These are phyloP conservation scores for Cladorhizidae sp. DNA, from an alignment of 37 sponge, comb jelly and placozoan species.

Conservation along the genomic window DNA sequence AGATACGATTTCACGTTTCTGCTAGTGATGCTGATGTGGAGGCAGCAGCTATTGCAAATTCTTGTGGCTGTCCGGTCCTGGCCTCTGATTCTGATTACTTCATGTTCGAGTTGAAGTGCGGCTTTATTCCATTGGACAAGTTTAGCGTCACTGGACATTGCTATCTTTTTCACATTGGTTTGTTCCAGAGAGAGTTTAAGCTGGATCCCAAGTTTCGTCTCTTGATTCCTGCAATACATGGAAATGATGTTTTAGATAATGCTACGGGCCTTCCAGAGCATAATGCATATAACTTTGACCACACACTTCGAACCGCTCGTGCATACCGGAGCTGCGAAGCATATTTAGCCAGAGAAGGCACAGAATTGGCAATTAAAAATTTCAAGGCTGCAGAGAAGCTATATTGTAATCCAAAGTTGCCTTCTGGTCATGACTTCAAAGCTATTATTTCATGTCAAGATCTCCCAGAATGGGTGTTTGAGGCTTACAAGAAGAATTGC, in stretches of 20 bases:
- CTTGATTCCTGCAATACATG: slow-evolving; percentile 4
- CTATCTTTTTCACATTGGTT: no score
- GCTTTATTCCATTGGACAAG: no score
- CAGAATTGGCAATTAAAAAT: neutral
- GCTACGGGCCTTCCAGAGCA: neutral
- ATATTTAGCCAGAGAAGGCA: neutral
- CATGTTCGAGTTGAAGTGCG: no score
- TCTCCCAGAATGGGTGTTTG: slow-evolving; percentile 1
- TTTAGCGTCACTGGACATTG: no score
- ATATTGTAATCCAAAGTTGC: neutral
- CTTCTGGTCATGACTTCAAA: neutral
- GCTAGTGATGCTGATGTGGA: no score
- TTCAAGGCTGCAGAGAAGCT: neutral
- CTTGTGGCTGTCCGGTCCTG: no score
- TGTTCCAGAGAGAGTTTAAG: no score
- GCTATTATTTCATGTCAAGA: neutral
- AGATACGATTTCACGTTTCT: no score
- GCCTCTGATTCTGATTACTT: no score
- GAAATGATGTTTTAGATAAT: neutral
- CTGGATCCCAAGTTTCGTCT: neutral
- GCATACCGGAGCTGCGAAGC: neutral
- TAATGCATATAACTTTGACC: no score
- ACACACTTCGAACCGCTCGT: no score
- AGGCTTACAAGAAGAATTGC: neutral
- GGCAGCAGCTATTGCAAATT: no score